phyloP scores from a whole-genome alignment of 2,113 vertebrate species.

The Sterna hirundo region DNA sequence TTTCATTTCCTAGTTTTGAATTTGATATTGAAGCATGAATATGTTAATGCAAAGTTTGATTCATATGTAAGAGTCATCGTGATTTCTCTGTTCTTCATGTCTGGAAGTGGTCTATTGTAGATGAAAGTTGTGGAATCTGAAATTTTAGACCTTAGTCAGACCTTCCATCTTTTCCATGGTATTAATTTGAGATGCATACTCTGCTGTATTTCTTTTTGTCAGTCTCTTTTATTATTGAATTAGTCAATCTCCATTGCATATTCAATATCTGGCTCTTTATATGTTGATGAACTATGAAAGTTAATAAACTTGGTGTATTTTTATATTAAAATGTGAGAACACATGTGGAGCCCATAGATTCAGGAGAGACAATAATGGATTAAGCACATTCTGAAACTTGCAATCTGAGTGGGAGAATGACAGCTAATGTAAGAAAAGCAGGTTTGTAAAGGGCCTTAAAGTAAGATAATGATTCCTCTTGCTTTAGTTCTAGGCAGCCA shows the following conservation, averaged over 20 bases:
- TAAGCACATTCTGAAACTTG: neutral
- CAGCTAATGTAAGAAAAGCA: neutral
- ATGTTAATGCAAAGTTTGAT: neutral
- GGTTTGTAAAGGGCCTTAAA: neutral
- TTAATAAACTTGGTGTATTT: neutral
- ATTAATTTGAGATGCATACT: neutral
- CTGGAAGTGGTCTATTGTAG: neutral
- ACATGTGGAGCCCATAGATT: neutral
- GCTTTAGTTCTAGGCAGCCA: constrained; percentile 76
- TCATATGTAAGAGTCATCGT: neutral
- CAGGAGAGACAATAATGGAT: neutral
- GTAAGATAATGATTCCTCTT: constrained; percentile 20
- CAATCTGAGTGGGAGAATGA: neutral
- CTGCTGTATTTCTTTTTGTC: neutral
- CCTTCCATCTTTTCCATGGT: neutral
- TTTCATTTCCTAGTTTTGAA: neutral
- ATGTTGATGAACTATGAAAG: neutral
- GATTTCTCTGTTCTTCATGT: neutral
- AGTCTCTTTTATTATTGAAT: neutral
- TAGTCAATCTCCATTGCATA: neutral
- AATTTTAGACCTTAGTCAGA: neutral
- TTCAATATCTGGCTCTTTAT: neutral
- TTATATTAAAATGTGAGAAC: neutral
- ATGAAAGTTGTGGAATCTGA: neutral
- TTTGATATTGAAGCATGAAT: neutral